phyloP scores from a whole-genome alignment of 2,888 invertebrate genomes.

The Tanypteryx hageni region DNA sequence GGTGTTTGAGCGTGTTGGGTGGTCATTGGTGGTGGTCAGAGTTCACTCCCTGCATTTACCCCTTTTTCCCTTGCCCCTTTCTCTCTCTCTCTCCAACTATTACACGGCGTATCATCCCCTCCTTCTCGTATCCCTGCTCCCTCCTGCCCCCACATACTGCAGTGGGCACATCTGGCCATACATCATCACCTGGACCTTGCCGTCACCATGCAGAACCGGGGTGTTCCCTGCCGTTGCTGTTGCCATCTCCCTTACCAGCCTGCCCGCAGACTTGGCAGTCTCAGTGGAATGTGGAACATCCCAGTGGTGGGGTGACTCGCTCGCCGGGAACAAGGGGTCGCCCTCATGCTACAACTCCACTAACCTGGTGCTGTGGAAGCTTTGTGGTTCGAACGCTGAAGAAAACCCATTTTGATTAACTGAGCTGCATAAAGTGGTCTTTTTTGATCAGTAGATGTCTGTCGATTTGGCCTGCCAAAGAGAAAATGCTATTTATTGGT shows the following conservation, averaged over 20 bases:
- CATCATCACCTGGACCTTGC: constrained; percentile 15
- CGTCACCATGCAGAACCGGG: constrained; percentile 35
- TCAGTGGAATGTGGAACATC: constrained; percentile 1
- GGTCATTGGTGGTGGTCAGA: constrained; percentile 34
- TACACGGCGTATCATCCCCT: neutral
- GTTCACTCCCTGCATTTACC: constrained; percentile 42
- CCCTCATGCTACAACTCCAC: constrained; percentile 30
- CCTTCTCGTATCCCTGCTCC: neutral
- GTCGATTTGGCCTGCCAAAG: neutral
- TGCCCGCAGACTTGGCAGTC: constrained; percentile 57
- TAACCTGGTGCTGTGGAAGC: constrained; percentile 86
- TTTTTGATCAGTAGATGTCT: neutral
- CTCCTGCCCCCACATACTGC: constrained; percentile 34
- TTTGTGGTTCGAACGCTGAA: constrained; percentile 86
- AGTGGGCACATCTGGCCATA: constrained; percentile 27
- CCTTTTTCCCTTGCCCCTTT: neutral
- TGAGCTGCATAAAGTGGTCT: constrained; percentile 67
- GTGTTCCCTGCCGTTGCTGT: constrained; percentile 46
- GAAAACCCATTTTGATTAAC: constrained; percentile 85
- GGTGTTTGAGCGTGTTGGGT: constrained; percentile 49
- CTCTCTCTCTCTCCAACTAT: constrained; percentile 1
- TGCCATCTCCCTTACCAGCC: constrained; percentile 54
- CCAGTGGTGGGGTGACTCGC: constrained; percentile 26
- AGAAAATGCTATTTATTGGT: constrained; percentile 2
- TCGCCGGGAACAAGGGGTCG: constrained; percentile 34